phyloP scores from a whole-genome alignment of 92 coral and sea anemone genomes.

The Palythoa heliodiscus region DNA sequence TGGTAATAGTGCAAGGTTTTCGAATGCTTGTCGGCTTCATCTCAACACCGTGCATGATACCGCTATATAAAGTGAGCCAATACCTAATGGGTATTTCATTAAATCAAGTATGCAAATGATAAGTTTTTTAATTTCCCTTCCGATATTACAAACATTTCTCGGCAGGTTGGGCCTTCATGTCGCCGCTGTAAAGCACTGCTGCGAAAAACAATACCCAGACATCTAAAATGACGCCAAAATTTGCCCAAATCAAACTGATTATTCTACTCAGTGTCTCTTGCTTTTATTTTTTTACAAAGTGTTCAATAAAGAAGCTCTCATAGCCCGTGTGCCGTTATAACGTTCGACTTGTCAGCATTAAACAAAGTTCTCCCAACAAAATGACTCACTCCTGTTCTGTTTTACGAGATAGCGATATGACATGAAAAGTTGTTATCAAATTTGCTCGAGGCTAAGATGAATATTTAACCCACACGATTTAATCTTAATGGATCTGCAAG shows the following conservation, averaged over 20 bases:
- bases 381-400: slow-evolving; percentile 4
- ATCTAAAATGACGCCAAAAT: slow-evolving; percentile 12
- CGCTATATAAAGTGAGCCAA: neutral
- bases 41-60: neutral
- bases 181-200: slow-evolving; percentile 34
- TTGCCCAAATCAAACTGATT: slow-evolving; percentile 4
- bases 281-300: neutral
- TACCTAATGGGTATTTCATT: slow-evolving; percentile 12
- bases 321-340: neutral
- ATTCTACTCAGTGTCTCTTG: neutral
- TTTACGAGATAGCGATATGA: slow-evolving; percentile 7
- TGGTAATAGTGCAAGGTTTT: neutral
- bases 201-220: slow-evolving; percentile 31
- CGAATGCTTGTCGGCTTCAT: neutral
- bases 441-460: slow-evolving; percentile 45
- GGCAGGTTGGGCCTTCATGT: slow-evolving; percentile 25
- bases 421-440: slow-evolving; percentile 36
- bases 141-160: slow-evolving; percentile 28
- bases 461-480: slow-evolving; percentile 30
- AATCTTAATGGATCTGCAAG: slow-evolving; percentile 45
- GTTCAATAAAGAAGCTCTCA: neutral
- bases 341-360: neutral
- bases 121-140: slow-evolving; percentile 36
- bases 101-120: slow-evolving; percentile 25
- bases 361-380: neutral